Conservation (phyloP, 2,113 vertebrate species). For the Indicator maculatus region DNA sequence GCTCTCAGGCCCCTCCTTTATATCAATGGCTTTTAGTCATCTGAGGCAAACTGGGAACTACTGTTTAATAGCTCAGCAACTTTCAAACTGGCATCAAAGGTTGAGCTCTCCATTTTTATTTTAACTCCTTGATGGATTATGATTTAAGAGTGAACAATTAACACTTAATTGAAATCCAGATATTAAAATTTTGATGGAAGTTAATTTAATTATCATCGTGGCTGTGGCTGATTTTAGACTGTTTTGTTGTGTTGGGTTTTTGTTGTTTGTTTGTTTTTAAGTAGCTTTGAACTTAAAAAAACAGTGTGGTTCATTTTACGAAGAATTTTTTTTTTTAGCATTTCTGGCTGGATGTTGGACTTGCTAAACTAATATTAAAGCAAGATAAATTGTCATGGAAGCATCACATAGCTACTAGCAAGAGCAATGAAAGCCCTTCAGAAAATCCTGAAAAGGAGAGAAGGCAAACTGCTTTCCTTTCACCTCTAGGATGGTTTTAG, state of each 20-base stretch:
- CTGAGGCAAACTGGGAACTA: slow-evolving; percentile 71
- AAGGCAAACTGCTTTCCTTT: neutral
- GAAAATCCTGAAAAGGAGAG: neutral
- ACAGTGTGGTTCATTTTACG: slow-evolving; percentile 39
- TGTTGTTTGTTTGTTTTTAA: neutral
- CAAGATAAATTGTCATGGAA: neutral
- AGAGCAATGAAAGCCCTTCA: neutral
- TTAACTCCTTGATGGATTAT: slow-evolving; percentile 55
- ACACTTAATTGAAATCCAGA: slow-evolving; percentile 76
- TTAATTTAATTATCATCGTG: slow-evolving; percentile 63
- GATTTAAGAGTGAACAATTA: slow-evolving; percentile 68
- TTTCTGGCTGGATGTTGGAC: neutral
- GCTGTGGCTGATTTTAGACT: slow-evolving; percentile 56
- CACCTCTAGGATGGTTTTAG: neutral
- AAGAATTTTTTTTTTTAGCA: neutral
- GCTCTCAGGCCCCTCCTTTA: slow-evolving; percentile 74
- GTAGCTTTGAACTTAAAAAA: slow-evolving; percentile 43
- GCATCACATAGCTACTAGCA: slow-evolving; percentile 21
- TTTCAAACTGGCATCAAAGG: slow-evolving; percentile 61
- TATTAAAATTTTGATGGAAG: slow-evolving; percentile 30
- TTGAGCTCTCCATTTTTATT: neutral
- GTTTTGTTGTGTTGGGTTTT: neutral
- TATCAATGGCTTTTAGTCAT: slow-evolving; percentile 78
- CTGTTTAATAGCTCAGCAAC: slow-evolving; percentile 77
- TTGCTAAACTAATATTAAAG: slow-evolving; percentile 47